Percentiles rank a stretch among this genome's conserved stretches.
Evolutionary conservation across 2,888 invertebrate genomes (phyloP).

Genomic region (Leptopilina syphax): DNA sequence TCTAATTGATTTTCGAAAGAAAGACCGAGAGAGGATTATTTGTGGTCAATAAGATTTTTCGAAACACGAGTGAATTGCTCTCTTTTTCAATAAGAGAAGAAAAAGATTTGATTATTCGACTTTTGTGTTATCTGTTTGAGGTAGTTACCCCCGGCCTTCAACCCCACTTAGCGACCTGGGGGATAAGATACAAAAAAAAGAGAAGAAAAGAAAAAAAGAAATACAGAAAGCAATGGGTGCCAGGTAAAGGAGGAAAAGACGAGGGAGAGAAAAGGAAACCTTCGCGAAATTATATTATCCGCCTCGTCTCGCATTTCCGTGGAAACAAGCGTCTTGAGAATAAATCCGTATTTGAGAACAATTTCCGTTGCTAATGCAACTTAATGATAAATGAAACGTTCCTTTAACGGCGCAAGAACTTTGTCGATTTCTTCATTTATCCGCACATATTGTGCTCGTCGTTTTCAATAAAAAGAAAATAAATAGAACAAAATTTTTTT

Average conservation of each 20-base stretch:
- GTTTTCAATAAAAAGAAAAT: too few species aligned
- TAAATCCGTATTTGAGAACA: constrained; percentile 31
- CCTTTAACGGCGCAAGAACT: constrained; percentile 14
- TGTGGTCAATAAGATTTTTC: background rate
- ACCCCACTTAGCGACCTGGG: constrained; percentile 49
- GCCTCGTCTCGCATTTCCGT: constrained; percentile 45
- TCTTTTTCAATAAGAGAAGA: constrained; percentile 41
- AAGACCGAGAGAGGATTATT: background rate
- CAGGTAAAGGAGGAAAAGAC: background rate
- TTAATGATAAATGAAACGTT: constrained; percentile 31
- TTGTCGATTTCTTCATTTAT: constrained; percentile 27
- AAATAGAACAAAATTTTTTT: too few species aligned
- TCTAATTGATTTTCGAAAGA: background rate
- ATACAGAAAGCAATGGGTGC: background rate
- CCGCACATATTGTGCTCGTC: background rate
- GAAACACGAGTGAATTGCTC: background rate
- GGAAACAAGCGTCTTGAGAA: constrained; percentile 26
- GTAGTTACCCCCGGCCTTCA: constrained; percentile 56
- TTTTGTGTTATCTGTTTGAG: constrained; percentile 65
- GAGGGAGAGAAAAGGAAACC: constrained; percentile 44
- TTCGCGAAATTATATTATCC: constrained; percentile 54
- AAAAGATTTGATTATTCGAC: constrained; percentile 64
- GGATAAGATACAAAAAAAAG: background rate
- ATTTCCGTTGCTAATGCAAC: constrained; percentile 31
- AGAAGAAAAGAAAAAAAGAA: constrained; percentile 36